Conservation (phyloP, 2,113 vertebrate genomes). For the Sphyrna mokarran region DNA sequence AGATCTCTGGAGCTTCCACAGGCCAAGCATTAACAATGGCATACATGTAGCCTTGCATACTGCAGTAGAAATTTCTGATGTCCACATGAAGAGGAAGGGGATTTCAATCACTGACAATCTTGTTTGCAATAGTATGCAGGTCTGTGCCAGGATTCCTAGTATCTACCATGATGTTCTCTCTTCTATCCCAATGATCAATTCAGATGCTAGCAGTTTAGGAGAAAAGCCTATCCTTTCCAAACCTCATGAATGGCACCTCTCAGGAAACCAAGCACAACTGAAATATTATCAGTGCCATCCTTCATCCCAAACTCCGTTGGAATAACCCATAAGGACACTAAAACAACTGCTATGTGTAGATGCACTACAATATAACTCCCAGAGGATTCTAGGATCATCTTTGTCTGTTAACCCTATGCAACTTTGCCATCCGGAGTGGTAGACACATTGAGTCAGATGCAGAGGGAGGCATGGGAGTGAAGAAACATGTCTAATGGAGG, state of each 20-base stretch:
- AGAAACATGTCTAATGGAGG: too few species aligned
- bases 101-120: background rate
- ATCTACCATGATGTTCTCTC: background rate
- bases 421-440: background rate
- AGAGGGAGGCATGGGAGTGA: background rate
- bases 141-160: background rate
- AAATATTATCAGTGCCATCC: background rate
- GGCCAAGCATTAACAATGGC: background rate
- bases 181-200: background rate
- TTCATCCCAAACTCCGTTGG: background rate
- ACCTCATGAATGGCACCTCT: background rate
- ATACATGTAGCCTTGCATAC: background rate
- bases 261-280: background rate
- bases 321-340: background rate
- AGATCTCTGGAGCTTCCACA: background rate
- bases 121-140: background rate
- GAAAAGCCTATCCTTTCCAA: background rate
- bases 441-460: background rate
- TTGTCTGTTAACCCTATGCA: background rate
- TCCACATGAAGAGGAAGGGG: background rate
- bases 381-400: background rate
- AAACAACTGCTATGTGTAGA: background rate
- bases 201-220: background rate
- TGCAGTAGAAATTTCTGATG: background rate
- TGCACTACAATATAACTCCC: background rate